phyloP scores from a whole-genome alignment of 2,797 vertebrate species.

The Gobio occitaniae region DNA sequence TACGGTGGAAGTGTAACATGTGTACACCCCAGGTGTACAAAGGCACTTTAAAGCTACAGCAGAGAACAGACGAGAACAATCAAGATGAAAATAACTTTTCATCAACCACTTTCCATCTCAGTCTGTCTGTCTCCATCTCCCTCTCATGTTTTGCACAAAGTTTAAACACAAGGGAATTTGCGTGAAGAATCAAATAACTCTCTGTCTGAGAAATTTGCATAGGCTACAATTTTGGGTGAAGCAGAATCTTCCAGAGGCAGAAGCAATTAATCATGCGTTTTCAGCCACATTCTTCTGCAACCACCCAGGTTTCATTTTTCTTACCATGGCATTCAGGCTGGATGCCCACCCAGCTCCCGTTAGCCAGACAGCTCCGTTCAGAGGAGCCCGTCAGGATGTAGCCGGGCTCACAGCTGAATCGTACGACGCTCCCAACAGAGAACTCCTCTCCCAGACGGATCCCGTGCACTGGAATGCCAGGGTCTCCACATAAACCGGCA shows the following conservation, averaged over 20 bases:
- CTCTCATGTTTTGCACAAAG: conserved; percentile 11
- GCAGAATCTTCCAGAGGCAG: neutral
- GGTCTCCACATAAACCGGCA: conserved; percentile 89
- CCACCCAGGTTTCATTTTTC: conserved; percentile 2
- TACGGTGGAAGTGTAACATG: conserved; percentile 33
- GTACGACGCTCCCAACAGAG: conserved; percentile 78
- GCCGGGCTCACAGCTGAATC: conserved; percentile 95
- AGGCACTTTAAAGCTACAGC: conserved; percentile 39
- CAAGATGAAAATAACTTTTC: conserved; percentile 15
- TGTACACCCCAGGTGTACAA: conserved; percentile 46
- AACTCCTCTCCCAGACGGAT: conserved; percentile 93
- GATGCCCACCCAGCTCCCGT: conserved; percentile 87
- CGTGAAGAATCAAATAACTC: conserved; percentile 13
- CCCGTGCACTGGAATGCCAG: conserved; percentile 89
- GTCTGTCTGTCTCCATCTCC: neutral
- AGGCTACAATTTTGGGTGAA: neutral
- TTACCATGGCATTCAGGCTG: conserved; percentile 96
- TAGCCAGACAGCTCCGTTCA: conserved; percentile 86
- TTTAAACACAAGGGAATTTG: conserved; percentile 22
- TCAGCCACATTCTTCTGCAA: neutral
- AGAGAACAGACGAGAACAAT: conserved; percentile 38
- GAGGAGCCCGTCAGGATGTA: conserved; percentile 87
- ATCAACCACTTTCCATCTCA: conserved; percentile 6
- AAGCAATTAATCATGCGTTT: conserved; percentile 36
- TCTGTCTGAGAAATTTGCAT: conserved; percentile 9